These are phyloP conservation scores for Notospermus geniculatus DNA, from an alignment of 1,140 invertebrate species.

Conservation along the genomic window DNA sequence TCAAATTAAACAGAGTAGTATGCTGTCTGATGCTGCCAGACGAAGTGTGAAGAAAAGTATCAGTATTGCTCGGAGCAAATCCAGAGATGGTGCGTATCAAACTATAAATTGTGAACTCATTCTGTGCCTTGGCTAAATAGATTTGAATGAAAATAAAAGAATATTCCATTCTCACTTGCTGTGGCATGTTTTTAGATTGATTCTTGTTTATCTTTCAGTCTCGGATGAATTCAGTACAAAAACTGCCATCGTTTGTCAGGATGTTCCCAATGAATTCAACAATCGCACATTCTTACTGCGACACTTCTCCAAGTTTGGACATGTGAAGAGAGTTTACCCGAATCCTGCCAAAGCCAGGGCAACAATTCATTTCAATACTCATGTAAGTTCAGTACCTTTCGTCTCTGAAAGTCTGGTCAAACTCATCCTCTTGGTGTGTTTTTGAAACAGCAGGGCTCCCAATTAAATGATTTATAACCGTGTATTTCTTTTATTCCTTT, in stretches of 20 bases:
- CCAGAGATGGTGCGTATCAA: too few relatives aligned
- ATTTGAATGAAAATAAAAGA: too few relatives aligned
- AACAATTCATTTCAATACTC: slow-evolving; percentile 41
- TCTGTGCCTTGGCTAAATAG: too few relatives aligned
- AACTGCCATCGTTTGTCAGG: slow-evolving; percentile 36
- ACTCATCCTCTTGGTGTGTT: neutral
- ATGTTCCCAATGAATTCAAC: slow-evolving; percentile 36
- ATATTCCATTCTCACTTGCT: too few relatives aligned
- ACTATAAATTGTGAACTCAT: too few relatives aligned
- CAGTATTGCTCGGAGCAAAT: too few relatives aligned
- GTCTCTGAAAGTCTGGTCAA: neutral
- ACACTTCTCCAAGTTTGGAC: slow-evolving; percentile 45
- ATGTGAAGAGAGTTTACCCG: slow-evolving; percentile 30
- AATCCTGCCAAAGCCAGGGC: slow-evolving; percentile 32
- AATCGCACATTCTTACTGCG: slow-evolving; percentile 25
- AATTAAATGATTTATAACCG: too few relatives aligned
- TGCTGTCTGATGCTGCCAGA: too few relatives aligned
- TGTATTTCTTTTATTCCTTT: slow-evolving; percentile 9
- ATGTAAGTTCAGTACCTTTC: slow-evolving; percentile 36
- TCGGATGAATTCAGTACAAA: slow-evolving; percentile 29
- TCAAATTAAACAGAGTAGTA: too few relatives aligned
- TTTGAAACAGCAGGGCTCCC: neutral
- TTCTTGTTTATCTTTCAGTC: too few relatives aligned
- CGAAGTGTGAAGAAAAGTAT: too few relatives aligned
- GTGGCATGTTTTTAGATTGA: too few relatives aligned